Base-by-base conservation (phyloP, 2,888 invertebrate species). In the Atrina japonica region DNA sequence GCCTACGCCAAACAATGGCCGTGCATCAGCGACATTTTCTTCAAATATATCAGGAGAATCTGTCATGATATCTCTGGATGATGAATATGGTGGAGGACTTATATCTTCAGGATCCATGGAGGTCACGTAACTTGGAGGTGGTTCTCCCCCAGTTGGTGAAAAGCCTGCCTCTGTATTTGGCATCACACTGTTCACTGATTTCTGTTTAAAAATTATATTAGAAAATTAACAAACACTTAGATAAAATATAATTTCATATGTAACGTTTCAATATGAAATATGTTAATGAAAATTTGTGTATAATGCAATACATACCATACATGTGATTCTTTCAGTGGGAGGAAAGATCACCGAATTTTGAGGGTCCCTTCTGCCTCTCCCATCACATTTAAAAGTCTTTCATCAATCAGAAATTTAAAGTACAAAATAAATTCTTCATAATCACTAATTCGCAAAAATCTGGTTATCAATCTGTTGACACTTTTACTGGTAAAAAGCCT, bases 111-210 rank as follows among this genome's bases (percentile, higher is more conserved):
- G 47, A 5, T 18, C 49, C 52, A 52, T 52, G 9, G 52, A 25
- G 27, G 52, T 23, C 5, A 35, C 35, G 16, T 52, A 52, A 47
- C 21, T 47, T 30, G 75, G 73, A 25, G 70, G 71, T 14, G 73
- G 76, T 30, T 66, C 76, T 27, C 72, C 69, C 14, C 58, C 70
- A 1, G 71, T 71, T 6, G 78, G 74, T 1, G 77, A 75, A n/a
- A 66, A 41, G 16, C 61, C 68, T 67, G 76, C 65, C 70, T 66
- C 70, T 72, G 70, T 50, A 78, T 75, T 64, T 16, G 76, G 77
- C 83, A 87, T 84, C 6, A 86, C 83, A 74, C 81, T 86, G 61
- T 84, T 82, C 5, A 87, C 82, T 23, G 87, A 83, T 75, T 76
- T 78, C 86, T 87, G 76, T 21, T 64, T 64, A 63, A 68, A 64